Evolutionary conservation across 2,888 invertebrate species (phyloP).

Genomic region (Scaptomyza flava): DNA sequence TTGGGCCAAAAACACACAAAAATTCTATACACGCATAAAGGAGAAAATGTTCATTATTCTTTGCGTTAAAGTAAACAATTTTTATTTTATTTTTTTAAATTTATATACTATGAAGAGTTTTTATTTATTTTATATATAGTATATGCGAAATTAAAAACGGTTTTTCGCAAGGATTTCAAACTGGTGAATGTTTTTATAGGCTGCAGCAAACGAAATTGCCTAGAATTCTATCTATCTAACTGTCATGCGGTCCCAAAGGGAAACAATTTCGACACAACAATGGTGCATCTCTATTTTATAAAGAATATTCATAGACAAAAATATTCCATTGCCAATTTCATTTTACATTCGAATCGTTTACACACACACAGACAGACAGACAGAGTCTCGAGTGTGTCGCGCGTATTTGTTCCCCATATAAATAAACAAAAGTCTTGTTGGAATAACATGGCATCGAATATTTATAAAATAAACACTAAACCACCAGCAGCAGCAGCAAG

Average conservation of each 20-base stretch:
- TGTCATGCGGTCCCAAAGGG: slow-evolving; percentile 15
- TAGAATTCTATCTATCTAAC: slow-evolving; percentile 5
- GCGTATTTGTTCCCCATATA: slow-evolving; percentile 64
- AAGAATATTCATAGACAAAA: slow-evolving; percentile 18
- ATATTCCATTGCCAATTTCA: slow-evolving; percentile 33
- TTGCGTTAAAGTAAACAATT: slow-evolving; percentile 78
- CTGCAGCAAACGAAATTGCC: slow-evolving; percentile 45
- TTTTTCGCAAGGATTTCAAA: slow-evolving; percentile 72
- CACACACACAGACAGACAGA: slow-evolving; percentile 2
- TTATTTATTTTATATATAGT: slow-evolving; percentile 76
- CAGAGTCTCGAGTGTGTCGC: slow-evolving; percentile 68
- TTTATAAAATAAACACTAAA: slow-evolving; percentile 76
- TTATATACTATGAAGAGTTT: slow-evolving; percentile 30
- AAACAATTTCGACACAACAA: slow-evolving; percentile 28
- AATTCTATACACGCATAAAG: slow-evolving; percentile 16
- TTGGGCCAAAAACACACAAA: slow-evolving; percentile 36
- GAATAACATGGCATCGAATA: slow-evolving; percentile 72
- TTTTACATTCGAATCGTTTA: slow-evolving; percentile 32
- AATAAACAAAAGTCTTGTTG: slow-evolving; percentile 76
- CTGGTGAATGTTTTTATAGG: slow-evolving; percentile 67
- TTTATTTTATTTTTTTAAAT: slow-evolving; percentile 34
- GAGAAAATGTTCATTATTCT: slow-evolving; percentile 61
- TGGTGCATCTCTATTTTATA: slow-evolving; percentile 7
- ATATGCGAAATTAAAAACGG: slow-evolving; percentile 75
- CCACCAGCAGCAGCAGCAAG: slow-evolving; percentile 29